Evolutionary conservation across 2,888 invertebrate species (phyloP).

Genomic region (Clepsis dumicolana): DNA sequence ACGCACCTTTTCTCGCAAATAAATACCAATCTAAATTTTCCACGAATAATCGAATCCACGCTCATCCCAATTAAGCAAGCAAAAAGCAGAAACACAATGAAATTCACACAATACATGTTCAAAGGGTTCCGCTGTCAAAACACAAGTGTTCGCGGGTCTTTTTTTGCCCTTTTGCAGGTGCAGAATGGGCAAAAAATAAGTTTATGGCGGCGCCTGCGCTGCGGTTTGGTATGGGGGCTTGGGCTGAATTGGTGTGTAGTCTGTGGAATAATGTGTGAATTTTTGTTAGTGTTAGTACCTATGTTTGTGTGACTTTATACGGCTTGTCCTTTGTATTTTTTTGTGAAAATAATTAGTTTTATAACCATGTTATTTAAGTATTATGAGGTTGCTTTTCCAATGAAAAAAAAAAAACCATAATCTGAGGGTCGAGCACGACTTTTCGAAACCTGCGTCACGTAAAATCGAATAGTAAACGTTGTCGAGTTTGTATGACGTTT

Average conservation of each 20-base stretch:
- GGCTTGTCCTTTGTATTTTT: no score
- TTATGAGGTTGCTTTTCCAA: no score
- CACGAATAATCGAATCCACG: slow-evolving; percentile 4
- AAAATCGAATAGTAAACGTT: no score
- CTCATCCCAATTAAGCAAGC: background rate
- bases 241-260: slow-evolving; percentile 11
- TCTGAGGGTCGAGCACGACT: no score
- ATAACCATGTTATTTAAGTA: no score
- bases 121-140: slow-evolving; percentile 82
- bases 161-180: slow-evolving; percentile 75
- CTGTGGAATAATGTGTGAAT: slow-evolving; percentile 18
- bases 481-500: no score
- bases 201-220: slow-evolving; percentile 75
- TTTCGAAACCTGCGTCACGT: no score
- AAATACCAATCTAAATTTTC: slow-evolving; percentile 1
- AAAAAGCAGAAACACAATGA: slow-evolving; percentile 54
- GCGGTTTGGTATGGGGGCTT: slow-evolving; percentile 52
- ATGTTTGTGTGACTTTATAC: background rate
- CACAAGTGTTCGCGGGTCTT: slow-evolving; percentile 61
- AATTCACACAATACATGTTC: slow-evolving; percentile 56
- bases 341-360: no score
- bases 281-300: background rate
- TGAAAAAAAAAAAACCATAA: no score
- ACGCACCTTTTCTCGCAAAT: background rate
- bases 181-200: slow-evolving; percentile 64